Base-by-base conservation (phyloP, 2,113 vertebrate genomes). In the Globicephala melas region DNA sequence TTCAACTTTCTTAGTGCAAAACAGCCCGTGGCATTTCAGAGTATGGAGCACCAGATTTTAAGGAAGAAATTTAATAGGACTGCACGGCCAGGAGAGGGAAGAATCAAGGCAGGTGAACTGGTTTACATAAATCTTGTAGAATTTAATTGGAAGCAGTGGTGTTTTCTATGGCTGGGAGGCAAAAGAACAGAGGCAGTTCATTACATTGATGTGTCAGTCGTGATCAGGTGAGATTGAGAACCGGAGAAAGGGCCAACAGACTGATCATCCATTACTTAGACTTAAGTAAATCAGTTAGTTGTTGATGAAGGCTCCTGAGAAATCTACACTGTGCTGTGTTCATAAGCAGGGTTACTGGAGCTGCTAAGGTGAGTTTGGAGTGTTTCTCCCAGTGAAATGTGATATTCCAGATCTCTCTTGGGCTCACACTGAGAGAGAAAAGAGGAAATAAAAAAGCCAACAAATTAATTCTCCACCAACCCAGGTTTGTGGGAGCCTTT, bases 51-150 rank as follows among this genome's bases (percentile, higher is more conserved):
- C 67, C 76, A 74, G 15, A 70, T 67, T 86, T 98, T 98, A 98
- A 98, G 97, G 53, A 97, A 97, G 95, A 96, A 77, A 98, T 71
- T 94, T 97, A 96, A 96, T 95, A 95, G 96, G 97, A 97, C 96
- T 96, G 90, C 95, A 95, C 94, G 97, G 95, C 96, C 89, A 86
- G 36, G 79, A 98, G 62, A 97, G 80, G 91, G 94, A 95, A 97
- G 74, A 98, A 98, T 93, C 96, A 97, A 97, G 98, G 96, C 97
- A 98, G 96, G 96, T 95, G 98, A 98, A 96, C 96, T 98, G 92
- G 97, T 98, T 98, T 98, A 96, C 98, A 98, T 98, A 98, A 98
- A 98, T 98, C 98, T 98, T 93, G 97, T 83, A 97, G 98, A 98
- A 98, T 98, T 98, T 98, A 99, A 97, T 98, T 98, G 90, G 98